These are phyloP conservation scores for Trachops cirrhosus DNA, from an alignment of 2,797 vertebrate species.

Conservation along the genomic window DNA sequence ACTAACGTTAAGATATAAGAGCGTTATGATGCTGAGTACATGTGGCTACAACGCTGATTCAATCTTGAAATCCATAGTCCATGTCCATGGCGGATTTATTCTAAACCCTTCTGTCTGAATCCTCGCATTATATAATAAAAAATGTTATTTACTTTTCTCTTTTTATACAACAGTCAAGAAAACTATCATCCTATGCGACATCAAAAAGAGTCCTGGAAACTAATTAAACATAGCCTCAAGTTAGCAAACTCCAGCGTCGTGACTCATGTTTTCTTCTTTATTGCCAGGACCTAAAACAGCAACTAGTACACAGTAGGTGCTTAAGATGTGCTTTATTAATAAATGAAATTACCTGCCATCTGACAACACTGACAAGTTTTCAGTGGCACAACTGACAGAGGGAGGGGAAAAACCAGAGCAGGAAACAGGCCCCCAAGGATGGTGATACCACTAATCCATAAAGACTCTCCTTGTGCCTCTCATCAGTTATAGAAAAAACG, in stretches of 20 bases:
- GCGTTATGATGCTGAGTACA: neutral
- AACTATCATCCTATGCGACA: neutral
- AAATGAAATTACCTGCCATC: neutral
- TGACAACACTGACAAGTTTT: neutral
- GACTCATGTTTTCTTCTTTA: neutral
- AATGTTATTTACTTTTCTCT: neutral
- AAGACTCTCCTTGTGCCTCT: neutral
- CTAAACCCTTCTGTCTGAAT: neutral
- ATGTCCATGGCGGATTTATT: neutral
- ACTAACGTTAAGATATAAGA: neutral
- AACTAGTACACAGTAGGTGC: neutral
- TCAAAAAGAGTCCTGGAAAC: neutral
- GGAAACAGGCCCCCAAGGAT: neutral
- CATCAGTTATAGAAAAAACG: neutral
- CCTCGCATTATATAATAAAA: neutral
- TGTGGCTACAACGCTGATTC: neutral
- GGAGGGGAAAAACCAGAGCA: neutral
- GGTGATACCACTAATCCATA: neutral
- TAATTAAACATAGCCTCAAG: neutral
- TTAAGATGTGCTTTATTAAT: neutral
- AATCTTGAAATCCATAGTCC: neutral
- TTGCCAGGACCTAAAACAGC: neutral
- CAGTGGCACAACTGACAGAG: neutral
- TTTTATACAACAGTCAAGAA: neutral
- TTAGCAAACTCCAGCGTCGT: neutral